Evolutionary conservation across 2,888 invertebrate genomes (phyloP).

Genomic region (Drosophila eohydei): DNA sequence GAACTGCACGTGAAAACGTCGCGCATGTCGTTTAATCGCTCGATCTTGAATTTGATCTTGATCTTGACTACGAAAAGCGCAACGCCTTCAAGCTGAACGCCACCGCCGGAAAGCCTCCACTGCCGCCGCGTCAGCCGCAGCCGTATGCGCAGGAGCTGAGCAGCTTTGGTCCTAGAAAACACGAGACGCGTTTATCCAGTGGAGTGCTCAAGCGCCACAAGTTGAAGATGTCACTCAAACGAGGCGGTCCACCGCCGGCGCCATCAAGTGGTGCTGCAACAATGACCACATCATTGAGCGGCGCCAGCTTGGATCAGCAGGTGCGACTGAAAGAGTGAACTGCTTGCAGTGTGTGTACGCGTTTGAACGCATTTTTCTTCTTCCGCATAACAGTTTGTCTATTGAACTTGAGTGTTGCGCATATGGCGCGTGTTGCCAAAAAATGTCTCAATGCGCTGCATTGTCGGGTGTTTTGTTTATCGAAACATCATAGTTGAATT

Average conservation of each 20-base stretch:
- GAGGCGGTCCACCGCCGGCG: slow-evolving; percentile 81
- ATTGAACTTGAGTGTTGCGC: slow-evolving; percentile 65
- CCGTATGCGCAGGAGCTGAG: slow-evolving; percentile 59
- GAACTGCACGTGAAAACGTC: slow-evolving; percentile 60
- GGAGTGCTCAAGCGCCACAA: slow-evolving; percentile 71
- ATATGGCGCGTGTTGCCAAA: slow-evolving; percentile 62
- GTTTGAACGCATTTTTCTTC: slow-evolving; percentile 45
- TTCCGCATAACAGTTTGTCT: slow-evolving; percentile 59
- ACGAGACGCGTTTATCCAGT: slow-evolving; percentile 66
- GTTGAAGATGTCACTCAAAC: slow-evolving; percentile 81
- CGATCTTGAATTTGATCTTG: slow-evolving; percentile 13
- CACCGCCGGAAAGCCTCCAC: slow-evolving; percentile 82
- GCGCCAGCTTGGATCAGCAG: slow-evolving; percentile 64
- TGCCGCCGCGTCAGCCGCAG: slow-evolving; percentile 73
- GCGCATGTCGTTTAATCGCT: slow-evolving; percentile 51
- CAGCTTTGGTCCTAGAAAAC: slow-evolving; percentile 51
- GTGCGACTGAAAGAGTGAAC: slow-evolving; percentile 45
- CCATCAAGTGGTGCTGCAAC: slow-evolving; percentile 73
- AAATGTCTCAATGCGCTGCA: slow-evolving; percentile 48
- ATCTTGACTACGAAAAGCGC: slow-evolving; percentile 36
- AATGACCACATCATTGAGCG: slow-evolving; percentile 68
- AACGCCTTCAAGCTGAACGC: slow-evolving; percentile 75
- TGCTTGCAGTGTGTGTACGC: slow-evolving; percentile 25
- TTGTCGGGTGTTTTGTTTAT: slow-evolving; percentile 52
- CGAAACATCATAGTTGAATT: slow-evolving; percentile 15